Base-by-base conservation (phyloP, 2,113 vertebrate species). In the Ramphastos sulfuratus region DNA sequence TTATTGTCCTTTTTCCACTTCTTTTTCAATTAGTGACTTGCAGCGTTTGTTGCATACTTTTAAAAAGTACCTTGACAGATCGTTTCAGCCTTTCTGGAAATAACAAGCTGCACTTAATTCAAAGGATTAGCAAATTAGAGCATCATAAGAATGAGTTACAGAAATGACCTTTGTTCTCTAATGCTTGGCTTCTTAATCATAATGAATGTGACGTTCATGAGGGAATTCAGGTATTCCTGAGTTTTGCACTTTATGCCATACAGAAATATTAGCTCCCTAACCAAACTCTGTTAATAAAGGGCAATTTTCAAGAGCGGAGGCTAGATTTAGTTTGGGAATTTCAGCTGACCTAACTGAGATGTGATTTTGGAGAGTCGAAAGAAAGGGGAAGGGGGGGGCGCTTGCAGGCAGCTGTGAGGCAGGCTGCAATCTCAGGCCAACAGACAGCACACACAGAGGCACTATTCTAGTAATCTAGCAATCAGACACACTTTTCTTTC, bases 81-180 rank as follows among this genome's bases (percentile, higher is more conserved):
- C 71, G 35, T 21, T 93, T 73, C 84, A 86, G 65, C 64, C 35
- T 65, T 93, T 92, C 35, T 82, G 78, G 65, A 89, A 92, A 66
- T 87, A 91, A 59, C 44, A 93, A 55, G 16, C 58, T 58, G 73
- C 15, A 4, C 76, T 25, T 78, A 87, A 85, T 65, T 84, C 37
- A 56, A 54, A 63, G 71, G 69, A 81, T 80, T 87, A 69, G 73
- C 61, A 85, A 74, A 67, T 76, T 39, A 59, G 56, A 74, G 46
- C 58, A 44, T 39, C 5, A 0, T 15, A n/a, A 69, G 37, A 60
- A 33, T 78, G 76, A 90, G 30, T 48, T 92, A 70, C 20, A 72
- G 60, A 79, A 65, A 66, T 60, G 23, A n/a, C n/a, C 37, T 50
- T 10, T 59, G 42, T 86, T 84, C 54, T 64, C 37, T 77, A 37